phyloP scores from a whole-genome alignment of 1,140 invertebrate species.

The Parapsyche elsis region DNA sequence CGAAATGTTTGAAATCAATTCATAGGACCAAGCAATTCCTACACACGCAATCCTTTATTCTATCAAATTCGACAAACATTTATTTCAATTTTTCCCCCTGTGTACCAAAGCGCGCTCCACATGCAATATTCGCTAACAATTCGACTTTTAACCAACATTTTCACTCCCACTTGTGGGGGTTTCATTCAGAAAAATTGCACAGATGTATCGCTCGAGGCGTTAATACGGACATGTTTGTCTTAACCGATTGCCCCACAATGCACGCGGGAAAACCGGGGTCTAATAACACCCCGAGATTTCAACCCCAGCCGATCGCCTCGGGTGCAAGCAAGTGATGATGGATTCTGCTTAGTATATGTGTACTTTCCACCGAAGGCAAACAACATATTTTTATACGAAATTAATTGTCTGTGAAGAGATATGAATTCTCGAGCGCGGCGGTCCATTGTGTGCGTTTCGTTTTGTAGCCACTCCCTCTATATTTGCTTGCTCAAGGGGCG shows the following conservation, averaged over 20 bases:
- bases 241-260: neutral
- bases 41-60: no score
- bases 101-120: no score
- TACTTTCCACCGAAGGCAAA: neutral
- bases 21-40: no score
- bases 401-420: slow-evolving; percentile 49
- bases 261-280: neutral
- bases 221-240: neutral
- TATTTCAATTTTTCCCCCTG: no score
- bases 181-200: slow-evolving; percentile 21
- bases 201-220: slow-evolving; percentile 51
- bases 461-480: neutral
- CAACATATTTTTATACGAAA: slow-evolving; percentile 45
- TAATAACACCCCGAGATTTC: slow-evolving; percentile 5
- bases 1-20: no score
- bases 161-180: no score
- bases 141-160: no score
- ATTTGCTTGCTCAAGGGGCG: slow-evolving; percentile 7
- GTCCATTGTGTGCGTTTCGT: neutral
- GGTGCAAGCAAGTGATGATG: neutral
- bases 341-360: neutral
- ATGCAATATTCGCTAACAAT: no score
- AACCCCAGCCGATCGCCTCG: neutral
- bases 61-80: no score
- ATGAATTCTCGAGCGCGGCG: slow-evolving; percentile 34